A percentile compares a stretch with the other conserved stretches of the same genome.
Conservation (phyloP, 2,113 vertebrate species). For the Xiphias gladius region DNA sequence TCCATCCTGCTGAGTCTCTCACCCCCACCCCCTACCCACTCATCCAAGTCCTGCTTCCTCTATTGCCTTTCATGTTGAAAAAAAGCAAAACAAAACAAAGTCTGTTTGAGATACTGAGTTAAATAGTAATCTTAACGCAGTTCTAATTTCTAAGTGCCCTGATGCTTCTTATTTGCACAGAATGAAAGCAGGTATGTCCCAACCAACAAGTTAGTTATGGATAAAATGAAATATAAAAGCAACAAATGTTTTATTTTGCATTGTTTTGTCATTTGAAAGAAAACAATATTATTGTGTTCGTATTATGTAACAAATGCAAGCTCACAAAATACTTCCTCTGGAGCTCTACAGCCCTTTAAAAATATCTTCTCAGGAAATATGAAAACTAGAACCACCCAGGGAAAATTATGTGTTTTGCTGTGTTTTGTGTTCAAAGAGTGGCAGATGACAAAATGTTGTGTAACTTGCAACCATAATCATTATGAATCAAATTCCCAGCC, state of each 20-base stretch:
- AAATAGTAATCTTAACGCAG: background rate
- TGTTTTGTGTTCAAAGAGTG: background rate
- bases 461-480: background rate
- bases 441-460: slow-evolving; percentile 8
- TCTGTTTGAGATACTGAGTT: background rate
- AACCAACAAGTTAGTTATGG: background rate
- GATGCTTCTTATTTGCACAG: background rate
- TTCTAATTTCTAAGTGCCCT: background rate
- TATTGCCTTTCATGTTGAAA: background rate
- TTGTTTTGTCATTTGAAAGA: background rate
- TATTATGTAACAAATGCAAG: background rate
- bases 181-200: background rate
- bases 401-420: background rate
- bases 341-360: background rate
- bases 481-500: background rate
- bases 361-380: background rate
- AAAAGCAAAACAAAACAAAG: background rate
- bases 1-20: too few species aligned
- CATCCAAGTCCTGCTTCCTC: background rate
- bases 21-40: too few species aligned
- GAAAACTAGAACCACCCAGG: background rate
- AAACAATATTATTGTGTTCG: background rate
- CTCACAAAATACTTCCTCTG: background rate
- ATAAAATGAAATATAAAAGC: too few species aligned
- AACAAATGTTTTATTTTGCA: too few species aligned